Evolutionary conservation across 2,113 vertebrate species (phyloP).

Genomic region (Tetrax tetrax): DNA sequence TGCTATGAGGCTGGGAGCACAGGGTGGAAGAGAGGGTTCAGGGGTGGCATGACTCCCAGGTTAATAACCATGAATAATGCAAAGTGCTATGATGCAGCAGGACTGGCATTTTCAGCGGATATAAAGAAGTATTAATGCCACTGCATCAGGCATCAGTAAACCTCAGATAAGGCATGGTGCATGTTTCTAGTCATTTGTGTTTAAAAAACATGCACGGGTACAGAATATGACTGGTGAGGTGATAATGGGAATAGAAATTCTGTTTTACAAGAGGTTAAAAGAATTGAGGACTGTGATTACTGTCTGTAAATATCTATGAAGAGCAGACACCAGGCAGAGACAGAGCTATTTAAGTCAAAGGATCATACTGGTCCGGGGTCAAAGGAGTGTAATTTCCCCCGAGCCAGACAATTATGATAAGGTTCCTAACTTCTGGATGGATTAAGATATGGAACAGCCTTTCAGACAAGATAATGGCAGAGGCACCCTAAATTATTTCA

Average conservation of each 20-base stretch:
- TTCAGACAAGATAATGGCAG: not conserved
- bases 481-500: not conserved
- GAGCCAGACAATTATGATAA: not conserved
- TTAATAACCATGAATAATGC: not conserved
- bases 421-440: not conserved
- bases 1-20: not conserved
- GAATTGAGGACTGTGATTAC: not conserved
- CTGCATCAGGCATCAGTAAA: not conserved
- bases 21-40: not conserved
- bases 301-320: not conserved
- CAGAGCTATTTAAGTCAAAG: not conserved
- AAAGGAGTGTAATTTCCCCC: not conserved
- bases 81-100: not conserved
- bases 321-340: not conserved
- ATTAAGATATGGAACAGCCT: not conserved
- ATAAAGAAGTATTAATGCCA: not conserved
- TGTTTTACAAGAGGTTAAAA: not conserved
- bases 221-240: not conserved
- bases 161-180: not conserved
- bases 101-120: not conserved
- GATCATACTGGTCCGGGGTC: not conserved
- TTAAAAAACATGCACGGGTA: not conserved
- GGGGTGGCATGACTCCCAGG: not conserved
- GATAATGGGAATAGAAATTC: not conserved
- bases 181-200: not conserved